Evolutionary conservation across 92 coral and sea anemone species (phyloP), one percentile per base, ranked within the genome.

Genomic region (Meandrina meandrites): DNA sequence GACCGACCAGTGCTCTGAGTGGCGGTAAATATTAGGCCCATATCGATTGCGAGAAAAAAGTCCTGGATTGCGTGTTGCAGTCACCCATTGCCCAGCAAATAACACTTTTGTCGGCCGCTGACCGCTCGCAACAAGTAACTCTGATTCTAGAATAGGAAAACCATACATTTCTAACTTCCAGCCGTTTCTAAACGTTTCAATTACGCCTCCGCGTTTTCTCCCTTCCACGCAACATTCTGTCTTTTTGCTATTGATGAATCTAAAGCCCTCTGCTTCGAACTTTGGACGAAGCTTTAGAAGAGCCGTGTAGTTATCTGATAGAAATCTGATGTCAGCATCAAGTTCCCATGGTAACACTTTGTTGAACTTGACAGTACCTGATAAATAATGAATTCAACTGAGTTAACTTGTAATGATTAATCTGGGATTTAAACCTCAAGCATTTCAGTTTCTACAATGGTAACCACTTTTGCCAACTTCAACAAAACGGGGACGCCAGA

Each of bases 1-100:
- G n/a, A n/a, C n/a, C n/a, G n/a, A n/a, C 98, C 98, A 96, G 88
- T 96, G 98, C 58, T 96, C 98, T 5, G 90, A 94, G 51, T 96
- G 98, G 10, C 94, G 92, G 84, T 89, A 94, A 57, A 92, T 83
- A 66, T 89, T 85, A 27, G 94, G 88, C 11, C 98, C 98, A 86
- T 96, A 96, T 53, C 96, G 96, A 83, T 96, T 96, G 48, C 98
- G 94, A 14, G 94, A 96, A 81, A 85, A 96, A 10, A 96, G 95
- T 16, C 98, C 98, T 32, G 98, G 98, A 89, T 96, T 96, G 45
- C 98, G 95, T 35, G 93, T 92, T 84, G 94, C 98, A n/a, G 84
- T 96, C 8, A 96, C 98, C 98, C 95, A 91, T 57, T 91, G 94
- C 16, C 98, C 98, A 3, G 97, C 93, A 78, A 94, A 93, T 10